Evolutionary conservation across 2,797 vertebrate genomes (phyloP).

Genomic region (Anguilla obscura): DNA sequence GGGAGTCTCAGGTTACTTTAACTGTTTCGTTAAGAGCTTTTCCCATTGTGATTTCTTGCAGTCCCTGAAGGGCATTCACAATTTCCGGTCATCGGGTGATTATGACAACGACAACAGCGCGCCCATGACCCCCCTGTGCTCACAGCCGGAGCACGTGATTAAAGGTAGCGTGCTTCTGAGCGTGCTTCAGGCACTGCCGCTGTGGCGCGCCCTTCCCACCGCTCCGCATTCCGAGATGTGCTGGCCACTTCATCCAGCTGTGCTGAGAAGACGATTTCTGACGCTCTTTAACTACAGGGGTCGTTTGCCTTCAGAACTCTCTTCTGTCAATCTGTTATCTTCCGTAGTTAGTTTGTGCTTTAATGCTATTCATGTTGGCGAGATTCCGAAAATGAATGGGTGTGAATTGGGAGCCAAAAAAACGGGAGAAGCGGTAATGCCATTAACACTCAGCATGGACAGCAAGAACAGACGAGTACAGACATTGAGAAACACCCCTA

Average conservation of each 20-base stretch:
- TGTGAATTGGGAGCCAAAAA: too few relatives aligned
- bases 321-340: too few relatives aligned
- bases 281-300: too few relatives aligned
- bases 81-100: slow-evolving; percentile 95
- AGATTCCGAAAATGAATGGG: too few relatives aligned
- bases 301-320: too few relatives aligned
- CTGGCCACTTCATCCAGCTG: background rate
- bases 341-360: too few relatives aligned
- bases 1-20: background rate
- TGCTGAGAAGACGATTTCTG: too few relatives aligned
- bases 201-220: background rate
- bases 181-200: background rate
- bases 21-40: slow-evolving; percentile 8
- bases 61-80: slow-evolving; percentile 98
- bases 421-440: too few relatives aligned
- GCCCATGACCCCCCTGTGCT: slow-evolving; percentile 89
- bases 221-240: background rate
- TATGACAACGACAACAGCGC: slow-evolving; percentile 96
- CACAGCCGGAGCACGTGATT: slow-evolving; percentile 95
- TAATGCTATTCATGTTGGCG: too few relatives aligned
- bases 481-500: too few relatives aligned
- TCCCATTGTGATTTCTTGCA: slow-evolving; percentile 55
- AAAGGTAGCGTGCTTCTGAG: slow-evolving; percentile 79
- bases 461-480: too few relatives aligned
- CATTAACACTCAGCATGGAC: too few relatives aligned